These are phyloP conservation scores for Stenolophus ochropezus DNA, from an alignment of 2,888 invertebrate species.

Conservation along the genomic window DNA sequence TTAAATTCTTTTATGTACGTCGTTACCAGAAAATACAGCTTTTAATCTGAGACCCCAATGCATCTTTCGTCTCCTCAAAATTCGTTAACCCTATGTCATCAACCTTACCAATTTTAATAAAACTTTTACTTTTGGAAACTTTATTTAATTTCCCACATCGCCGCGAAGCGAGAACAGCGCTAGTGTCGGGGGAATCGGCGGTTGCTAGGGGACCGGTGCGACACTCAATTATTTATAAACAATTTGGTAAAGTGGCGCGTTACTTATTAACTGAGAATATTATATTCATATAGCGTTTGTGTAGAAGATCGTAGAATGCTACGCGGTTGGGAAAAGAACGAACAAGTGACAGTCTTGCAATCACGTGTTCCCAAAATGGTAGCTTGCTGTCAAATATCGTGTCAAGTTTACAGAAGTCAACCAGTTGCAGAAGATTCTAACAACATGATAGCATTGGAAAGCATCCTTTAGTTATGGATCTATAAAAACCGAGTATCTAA, in stretches of 20 bases:
- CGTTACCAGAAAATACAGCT: neutral
- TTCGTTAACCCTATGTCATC: neutral
- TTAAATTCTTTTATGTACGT: neutral
- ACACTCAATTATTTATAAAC: conserved; percentile 54
- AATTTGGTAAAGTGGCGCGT: conserved; percentile 52
- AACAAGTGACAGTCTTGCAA: conserved; percentile 18
- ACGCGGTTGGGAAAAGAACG: neutral
- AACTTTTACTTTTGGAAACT: conserved; percentile 30
- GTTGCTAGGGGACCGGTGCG: conserved; percentile 15
- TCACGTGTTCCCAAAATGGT: neutral
- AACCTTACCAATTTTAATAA: conserved; percentile 28
- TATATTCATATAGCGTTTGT: conserved; percentile 46
- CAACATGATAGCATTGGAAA: neutral
- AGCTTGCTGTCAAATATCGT: conserved; percentile 17
- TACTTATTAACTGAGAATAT: conserved; percentile 47
- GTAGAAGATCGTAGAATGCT: neutral
- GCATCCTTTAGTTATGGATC: too few relatives aligned
- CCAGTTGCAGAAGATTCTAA: too few relatives aligned
- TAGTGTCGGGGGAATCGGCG: neutral
- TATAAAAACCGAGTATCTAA: too few relatives aligned
- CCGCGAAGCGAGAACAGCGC: neutral
- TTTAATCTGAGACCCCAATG: neutral
- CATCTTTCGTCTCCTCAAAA: neutral
- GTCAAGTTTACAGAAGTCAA: neutral
- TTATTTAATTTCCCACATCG: conserved; percentile 23